A percentile compares a stretch with the other conserved stretches of the same genome.
Evolutionary conservation across 2,888 invertebrate genomes (phyloP).

Genomic region (Aphodius sticticus): DNA sequence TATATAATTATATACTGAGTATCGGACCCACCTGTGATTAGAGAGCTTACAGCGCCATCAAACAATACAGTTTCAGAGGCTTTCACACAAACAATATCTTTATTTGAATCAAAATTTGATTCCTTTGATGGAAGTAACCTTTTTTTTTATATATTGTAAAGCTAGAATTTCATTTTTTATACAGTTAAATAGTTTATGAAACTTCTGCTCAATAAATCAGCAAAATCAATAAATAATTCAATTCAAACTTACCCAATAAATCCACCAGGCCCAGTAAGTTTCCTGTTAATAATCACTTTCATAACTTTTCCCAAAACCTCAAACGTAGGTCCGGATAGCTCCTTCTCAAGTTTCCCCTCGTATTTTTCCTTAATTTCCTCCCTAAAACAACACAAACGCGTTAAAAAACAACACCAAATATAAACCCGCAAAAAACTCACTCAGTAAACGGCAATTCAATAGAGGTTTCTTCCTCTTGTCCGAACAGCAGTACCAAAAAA

Average conservation of each 20-base stretch:
- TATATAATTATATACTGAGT: too few species aligned
- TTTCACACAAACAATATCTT: too few species aligned
- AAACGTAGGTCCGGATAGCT: conserved; percentile 90
- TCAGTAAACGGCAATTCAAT: conserved; percentile 92
- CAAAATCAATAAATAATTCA: background rate
- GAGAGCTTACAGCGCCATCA: too few species aligned
- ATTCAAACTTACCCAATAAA: conserved; percentile 80
- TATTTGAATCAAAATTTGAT: too few species aligned
- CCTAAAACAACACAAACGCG: conserved; percentile 60
- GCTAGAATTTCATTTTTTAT: too few species aligned
- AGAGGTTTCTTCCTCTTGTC: conserved; percentile 92
- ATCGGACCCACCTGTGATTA: too few species aligned
- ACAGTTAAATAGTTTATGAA: too few species aligned
- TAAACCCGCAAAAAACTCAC: conserved; percentile 63
- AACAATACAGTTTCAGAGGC: too few species aligned
- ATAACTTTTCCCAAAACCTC: conserved; percentile 96
- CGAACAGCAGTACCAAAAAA: conserved; percentile 92
- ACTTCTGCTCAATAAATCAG: too few species aligned
- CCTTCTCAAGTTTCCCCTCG: conserved; percentile 89
- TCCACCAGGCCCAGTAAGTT: conserved; percentile 93
- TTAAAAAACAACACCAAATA: conserved; percentile 19
- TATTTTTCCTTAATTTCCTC: conserved; percentile 93
- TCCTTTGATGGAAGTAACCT: too few species aligned
- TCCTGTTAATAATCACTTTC: conserved; percentile 93
- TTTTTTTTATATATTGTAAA: too few species aligned